Base-by-base conservation (phyloP, 2,113 vertebrate species). In the Dicrurus megarhynchus region DNA sequence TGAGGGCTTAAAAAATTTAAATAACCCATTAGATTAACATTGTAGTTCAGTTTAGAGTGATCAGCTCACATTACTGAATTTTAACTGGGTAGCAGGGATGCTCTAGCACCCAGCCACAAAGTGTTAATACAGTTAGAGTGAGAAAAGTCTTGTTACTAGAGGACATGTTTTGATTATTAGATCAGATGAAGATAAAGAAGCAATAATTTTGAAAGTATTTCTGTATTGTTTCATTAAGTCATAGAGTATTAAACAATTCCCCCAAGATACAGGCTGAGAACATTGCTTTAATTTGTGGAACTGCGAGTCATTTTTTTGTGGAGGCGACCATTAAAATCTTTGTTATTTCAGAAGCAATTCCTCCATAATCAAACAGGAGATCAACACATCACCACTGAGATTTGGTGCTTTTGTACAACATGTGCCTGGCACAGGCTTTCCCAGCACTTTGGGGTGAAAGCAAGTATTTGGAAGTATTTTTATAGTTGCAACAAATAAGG, bases 111-210 rank as follows among this genome's bases (percentile, higher is more conserved):
- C 90, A 85, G 86, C 23, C 61, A 92, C 88, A 84, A 97, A 96
- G 94, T 84, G 98, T 98, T 98, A 97, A 98, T 57, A 93, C 30
- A 97, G 97, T 97, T 97, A 97, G 30, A 95, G 91, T 89, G 85
- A 95, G 96, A 71, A 93, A 96, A 97, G 93, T 87, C 96, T 96
- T 78, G 88, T 97, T 97, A 97, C 96, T 97, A 97, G 97, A 97
- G 95, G 96, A 98, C 94, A 97, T 94, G 91, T 97, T 98, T 97
- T 98, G 97, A 98, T 98, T 98, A 98, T 98, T 93, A 97, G 97
- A 98, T 97, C 96, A 98, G 96, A 97, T 92, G 94, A 97, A 97
- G 96, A 97, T 97, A 97, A 97, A 97, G 97, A 96, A 97, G 97
- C 85, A 97, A 94, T 97, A 96, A 98, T 97, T 98, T 97, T 85